phyloP scores from a whole-genome alignment of 2,888 invertebrate species.

The Nymphalis c-album region DNA sequence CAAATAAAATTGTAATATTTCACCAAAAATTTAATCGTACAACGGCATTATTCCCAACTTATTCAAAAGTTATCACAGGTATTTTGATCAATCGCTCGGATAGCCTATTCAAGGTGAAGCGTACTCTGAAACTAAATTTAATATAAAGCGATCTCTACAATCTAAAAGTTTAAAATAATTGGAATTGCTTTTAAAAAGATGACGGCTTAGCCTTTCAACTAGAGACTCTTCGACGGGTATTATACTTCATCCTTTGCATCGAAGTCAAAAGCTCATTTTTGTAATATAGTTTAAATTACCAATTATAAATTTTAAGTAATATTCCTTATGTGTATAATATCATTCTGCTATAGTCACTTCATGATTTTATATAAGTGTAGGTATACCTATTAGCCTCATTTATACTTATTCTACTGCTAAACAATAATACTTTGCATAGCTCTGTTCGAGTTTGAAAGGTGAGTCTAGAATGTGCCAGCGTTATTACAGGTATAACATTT shows the following conservation, averaged over 20 bases:
- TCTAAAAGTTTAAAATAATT: neutral
- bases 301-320: no score
- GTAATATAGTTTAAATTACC: neutral
- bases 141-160: neutral
- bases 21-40: no score
- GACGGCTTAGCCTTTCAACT: neutral
- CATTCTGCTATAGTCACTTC: no score
- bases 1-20: no score
- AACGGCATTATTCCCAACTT: neutral
- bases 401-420: no score
- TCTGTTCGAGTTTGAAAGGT: no score
- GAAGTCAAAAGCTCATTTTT: neutral
- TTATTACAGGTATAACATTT: no score
- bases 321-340: no score
- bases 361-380: no score
- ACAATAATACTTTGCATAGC: no score
- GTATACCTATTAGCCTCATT: no score
- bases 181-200: neutral
- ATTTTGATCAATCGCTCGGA: conserved; percentile 4
- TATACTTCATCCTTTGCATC: neutral
- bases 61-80: neutral
- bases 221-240: neutral
- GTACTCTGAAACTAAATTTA: conserved; percentile 1
- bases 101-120: neutral
- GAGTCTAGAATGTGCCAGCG: no score